A percentile compares a stretch with the other conserved stretches of the same genome.
These are phyloP conservation scores for Anomalospiza imberbis DNA, from an alignment of 2,797 vertebrate genomes.

Conservation along the genomic window DNA sequence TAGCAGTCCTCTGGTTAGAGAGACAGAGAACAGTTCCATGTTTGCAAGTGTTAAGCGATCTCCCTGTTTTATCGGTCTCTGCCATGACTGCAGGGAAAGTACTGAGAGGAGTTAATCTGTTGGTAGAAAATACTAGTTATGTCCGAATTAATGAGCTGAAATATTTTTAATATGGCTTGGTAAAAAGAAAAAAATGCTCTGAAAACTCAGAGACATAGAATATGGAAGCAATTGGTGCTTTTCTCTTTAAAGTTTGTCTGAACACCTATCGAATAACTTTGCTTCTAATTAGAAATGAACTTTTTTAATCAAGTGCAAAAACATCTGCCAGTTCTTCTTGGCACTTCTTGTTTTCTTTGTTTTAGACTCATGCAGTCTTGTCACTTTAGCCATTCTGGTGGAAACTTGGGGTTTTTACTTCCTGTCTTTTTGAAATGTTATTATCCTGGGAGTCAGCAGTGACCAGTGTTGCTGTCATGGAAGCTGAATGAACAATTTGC, in stretches of 20 bases:
- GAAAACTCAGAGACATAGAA: neutral
- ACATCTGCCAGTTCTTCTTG: neutral
- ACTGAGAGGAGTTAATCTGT: neutral
- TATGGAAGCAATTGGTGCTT: neutral
- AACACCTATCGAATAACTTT: neutral
- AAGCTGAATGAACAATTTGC: neutral
- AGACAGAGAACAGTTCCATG: neutral
- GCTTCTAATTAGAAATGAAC: neutral
- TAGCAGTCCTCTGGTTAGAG: neutral
- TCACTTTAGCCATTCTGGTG: neutral
- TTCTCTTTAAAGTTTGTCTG: neutral
- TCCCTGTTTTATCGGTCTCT: neutral
- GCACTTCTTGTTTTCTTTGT: neutral
- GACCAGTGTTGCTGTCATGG: neutral
- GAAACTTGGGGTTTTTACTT: neutral
- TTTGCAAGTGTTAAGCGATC: neutral
- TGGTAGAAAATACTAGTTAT: neutral
- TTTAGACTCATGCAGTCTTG: neutral
- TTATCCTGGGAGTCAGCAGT: neutral
- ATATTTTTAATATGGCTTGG: neutral
- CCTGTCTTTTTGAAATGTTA: neutral
- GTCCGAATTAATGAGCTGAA: neutral
- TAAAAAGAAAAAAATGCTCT: neutral
- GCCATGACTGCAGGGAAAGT: neutral
- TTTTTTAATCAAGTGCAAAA: neutral